These are phyloP conservation scores for Boloria selene DNA, from an alignment of 2,888 invertebrate genomes.

Conservation along the genomic window DNA sequence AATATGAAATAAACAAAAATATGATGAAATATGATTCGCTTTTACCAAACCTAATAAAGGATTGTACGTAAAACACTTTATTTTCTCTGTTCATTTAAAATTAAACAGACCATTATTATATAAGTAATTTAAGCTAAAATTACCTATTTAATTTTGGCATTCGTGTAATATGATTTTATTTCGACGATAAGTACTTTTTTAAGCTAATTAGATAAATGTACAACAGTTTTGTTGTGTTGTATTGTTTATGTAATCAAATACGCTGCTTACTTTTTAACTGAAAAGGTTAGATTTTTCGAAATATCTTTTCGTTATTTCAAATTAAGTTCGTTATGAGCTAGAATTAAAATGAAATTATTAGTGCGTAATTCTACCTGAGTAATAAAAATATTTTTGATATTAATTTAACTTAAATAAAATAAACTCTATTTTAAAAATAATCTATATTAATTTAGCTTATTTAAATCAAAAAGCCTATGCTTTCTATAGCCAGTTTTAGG, in stretches of 20 bases:
- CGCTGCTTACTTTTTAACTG: neutral
- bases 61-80: neutral
- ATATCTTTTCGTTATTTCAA: no score
- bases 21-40: neutral
- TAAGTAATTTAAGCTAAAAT: slow-evolving; percentile 28
- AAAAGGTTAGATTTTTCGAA: neutral
- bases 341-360: no score
- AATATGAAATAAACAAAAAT: no score
- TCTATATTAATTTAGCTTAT: no score
- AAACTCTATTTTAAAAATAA: no score
- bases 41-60: slow-evolving; percentile 5
- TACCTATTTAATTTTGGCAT: slow-evolving; percentile 28
- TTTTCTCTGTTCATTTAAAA: slow-evolving; percentile 7
- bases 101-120: slow-evolving; percentile 14
- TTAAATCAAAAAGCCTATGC: no score
- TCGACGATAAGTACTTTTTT: slow-evolving; percentile 38
- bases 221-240: slow-evolving; percentile 26
- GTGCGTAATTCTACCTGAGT: no score
- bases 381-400: no score
- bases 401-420: no score
- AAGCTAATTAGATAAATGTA: no score
- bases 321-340: no score
- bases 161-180: slow-evolving; percentile 41
- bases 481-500: no score
- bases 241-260: slow-evolving; percentile 16